These are phyloP conservation scores for Leucoraja erinaceus DNA, from an alignment of 2,113 vertebrate genomes.

Conservation along the genomic window DNA sequence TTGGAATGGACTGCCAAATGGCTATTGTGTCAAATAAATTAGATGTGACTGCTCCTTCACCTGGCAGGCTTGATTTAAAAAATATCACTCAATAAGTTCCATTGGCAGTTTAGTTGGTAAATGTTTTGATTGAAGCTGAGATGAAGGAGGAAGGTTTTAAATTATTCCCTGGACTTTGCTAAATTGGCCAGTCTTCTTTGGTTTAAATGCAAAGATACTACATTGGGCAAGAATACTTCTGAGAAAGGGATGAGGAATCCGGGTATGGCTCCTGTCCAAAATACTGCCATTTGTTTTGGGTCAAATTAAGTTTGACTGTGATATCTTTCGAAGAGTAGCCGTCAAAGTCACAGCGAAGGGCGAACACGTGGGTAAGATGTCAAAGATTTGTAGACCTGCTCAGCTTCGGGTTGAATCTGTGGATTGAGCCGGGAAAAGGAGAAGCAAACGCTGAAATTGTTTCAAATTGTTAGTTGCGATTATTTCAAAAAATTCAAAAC, in stretches of 20 bases:
- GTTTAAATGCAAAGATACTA: not conserved
- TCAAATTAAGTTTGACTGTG: not conserved
- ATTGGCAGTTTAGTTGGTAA: not conserved
- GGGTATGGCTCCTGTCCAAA: not conserved
- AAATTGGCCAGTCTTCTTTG: not conserved
- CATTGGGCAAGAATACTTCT: not conserved
- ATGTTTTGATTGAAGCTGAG: not conserved
- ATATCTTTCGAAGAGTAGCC: not conserved
- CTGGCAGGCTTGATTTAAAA: not conserved
- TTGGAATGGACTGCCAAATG: not conserved
- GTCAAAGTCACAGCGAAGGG: not conserved
- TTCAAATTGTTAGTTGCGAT: no score
- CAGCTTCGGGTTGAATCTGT: not conserved
- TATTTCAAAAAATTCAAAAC: no score
- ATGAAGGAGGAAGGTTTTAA: not conserved
- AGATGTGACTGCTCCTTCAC: not conserved
- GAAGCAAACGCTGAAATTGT: not conserved
- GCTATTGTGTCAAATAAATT: not conserved
- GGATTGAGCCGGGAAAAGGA: not conserved
- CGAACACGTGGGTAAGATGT: not conserved
- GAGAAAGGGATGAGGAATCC: not conserved
- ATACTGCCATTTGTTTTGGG: not conserved
- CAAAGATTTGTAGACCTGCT: no score
- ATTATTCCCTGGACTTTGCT: not conserved
- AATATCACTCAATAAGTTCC: not conserved